phyloP scores from a whole-genome alignment of 2,113 vertebrate species.

The Sinocyclocheilus anophthalmus region DNA sequence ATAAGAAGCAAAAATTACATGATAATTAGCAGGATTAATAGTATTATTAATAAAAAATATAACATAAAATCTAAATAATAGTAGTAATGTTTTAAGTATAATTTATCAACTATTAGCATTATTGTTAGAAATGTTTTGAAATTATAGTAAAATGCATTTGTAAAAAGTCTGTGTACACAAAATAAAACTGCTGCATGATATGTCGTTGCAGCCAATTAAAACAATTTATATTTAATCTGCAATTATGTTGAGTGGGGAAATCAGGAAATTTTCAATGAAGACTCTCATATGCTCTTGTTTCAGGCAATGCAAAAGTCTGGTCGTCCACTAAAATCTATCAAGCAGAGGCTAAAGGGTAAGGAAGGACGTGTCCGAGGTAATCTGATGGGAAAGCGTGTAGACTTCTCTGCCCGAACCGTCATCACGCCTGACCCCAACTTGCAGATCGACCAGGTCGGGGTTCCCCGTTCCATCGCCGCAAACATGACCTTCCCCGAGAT shows the following conservation, averaged over 20 bases:
- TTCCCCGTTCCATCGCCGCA: slow-evolving; percentile 91
- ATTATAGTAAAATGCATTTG: too few species aligned
- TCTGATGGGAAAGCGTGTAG: slow-evolving; percentile 93
- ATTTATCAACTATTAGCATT: too few species aligned
- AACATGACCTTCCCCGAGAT: slow-evolving; percentile 97
- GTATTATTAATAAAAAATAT: too few species aligned
- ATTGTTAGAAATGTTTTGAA: too few species aligned
- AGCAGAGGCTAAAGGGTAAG: slow-evolving; percentile 91
- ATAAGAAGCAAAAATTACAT: not conserved
- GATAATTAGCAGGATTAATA: not conserved
- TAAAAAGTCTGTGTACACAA: not conserved
- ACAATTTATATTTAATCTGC: not conserved
- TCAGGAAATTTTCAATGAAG: not conserved
- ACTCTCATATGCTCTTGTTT: not conserved
- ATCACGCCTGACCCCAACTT: slow-evolving; percentile 94
- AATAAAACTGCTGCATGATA: not conserved
- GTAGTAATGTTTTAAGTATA: too few species aligned
- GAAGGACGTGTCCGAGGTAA: slow-evolving; percentile 91
- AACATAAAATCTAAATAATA: too few species aligned
- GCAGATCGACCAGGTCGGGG: slow-evolving; percentile 93
- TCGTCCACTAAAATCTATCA: slow-evolving; percentile 89
- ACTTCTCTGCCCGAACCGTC: slow-evolving; percentile 93
- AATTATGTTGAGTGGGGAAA: not conserved
- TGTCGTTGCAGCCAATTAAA: not conserved
- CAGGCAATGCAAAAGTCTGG: slow-evolving; percentile 96